Percentiles rank a stretch among this genome's conserved stretches.
Conservation (phyloP, 2,888 invertebrate genomes). For the Phragmatobia fuliginosa region DNA sequence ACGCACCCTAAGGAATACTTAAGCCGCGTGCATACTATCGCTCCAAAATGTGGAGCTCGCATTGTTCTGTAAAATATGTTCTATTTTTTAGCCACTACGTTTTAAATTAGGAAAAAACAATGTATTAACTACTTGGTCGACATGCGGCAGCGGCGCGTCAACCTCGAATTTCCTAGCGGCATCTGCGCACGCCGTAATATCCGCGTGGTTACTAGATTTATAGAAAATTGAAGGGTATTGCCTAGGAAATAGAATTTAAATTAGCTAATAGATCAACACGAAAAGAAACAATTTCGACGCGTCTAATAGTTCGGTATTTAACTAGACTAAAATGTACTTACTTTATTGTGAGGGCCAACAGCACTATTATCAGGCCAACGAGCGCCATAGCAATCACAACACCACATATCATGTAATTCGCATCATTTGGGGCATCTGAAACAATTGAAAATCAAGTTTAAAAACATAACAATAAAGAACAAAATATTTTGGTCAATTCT, state of each 20-base stretch:
- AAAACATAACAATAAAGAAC: background rate
- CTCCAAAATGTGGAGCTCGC: background rate
- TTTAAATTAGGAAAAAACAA: background rate
- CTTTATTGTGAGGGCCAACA: conserved; percentile 94
- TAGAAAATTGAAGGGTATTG: background rate
- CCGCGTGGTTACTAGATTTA: background rate
- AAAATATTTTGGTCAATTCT: conserved; percentile 6
- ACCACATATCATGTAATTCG: conserved; percentile 94
- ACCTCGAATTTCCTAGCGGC: background rate
- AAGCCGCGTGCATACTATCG: background rate
- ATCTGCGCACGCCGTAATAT: background rate
- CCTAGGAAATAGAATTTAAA: background rate
- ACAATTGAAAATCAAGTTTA: conserved; percentile 71
- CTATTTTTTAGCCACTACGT: background rate
- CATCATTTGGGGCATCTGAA: conserved; percentile 94
- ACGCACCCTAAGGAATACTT: background rate
- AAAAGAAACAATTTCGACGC: background rate
- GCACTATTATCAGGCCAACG: conserved; percentile 92
- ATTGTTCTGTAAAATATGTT: background rate
- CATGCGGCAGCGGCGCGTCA: background rate
- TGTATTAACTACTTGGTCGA: background rate
- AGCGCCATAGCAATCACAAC: conserved; percentile 94
- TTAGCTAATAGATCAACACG: background rate
- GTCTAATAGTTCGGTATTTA: background rate
- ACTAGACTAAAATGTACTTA: conserved; percentile 73